Evolutionary conservation across 2,113 vertebrate genomes (phyloP).

Genomic region (Lathamus discolor): DNA sequence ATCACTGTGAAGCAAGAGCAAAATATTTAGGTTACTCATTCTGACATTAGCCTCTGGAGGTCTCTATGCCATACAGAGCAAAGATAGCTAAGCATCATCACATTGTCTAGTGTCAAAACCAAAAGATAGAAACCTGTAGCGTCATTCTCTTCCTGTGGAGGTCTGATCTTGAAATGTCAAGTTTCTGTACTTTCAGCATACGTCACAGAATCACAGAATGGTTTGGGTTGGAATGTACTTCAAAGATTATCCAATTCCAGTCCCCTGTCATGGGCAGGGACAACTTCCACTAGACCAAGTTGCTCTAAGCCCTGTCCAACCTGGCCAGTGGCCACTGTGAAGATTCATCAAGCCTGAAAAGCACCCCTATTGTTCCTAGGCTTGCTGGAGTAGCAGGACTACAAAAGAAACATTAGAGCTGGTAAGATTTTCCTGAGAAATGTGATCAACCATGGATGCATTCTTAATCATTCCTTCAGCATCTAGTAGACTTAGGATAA

Average conservation of each 20-base stretch:
- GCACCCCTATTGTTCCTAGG: background rate
- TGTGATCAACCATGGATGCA: background rate
- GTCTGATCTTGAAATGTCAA: background rate
- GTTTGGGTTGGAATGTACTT: background rate
- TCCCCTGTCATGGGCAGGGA: background rate
- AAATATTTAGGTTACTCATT: background rate
- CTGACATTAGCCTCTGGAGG: background rate
- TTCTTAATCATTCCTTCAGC: background rate
- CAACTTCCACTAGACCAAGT: background rate
- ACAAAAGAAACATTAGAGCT: background rate
- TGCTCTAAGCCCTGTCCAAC: background rate
- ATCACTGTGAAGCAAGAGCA: constrained; percentile 72
- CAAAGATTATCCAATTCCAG: background rate
- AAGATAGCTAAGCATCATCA: background rate
- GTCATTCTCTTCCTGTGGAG: background rate
- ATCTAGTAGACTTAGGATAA: background rate
- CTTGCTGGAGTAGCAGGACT: background rate
- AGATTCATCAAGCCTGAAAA: background rate
- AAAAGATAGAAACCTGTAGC: background rate
- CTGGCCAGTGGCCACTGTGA: background rate
- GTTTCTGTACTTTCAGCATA: background rate
- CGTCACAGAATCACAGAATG: background rate
- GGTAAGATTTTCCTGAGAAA: background rate
- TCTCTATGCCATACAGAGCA: background rate
- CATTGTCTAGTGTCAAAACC: background rate